These are phyloP conservation scores for Monochamus saltuarius DNA, from an alignment of 1,140 invertebrate species.

Conservation along the genomic window DNA sequence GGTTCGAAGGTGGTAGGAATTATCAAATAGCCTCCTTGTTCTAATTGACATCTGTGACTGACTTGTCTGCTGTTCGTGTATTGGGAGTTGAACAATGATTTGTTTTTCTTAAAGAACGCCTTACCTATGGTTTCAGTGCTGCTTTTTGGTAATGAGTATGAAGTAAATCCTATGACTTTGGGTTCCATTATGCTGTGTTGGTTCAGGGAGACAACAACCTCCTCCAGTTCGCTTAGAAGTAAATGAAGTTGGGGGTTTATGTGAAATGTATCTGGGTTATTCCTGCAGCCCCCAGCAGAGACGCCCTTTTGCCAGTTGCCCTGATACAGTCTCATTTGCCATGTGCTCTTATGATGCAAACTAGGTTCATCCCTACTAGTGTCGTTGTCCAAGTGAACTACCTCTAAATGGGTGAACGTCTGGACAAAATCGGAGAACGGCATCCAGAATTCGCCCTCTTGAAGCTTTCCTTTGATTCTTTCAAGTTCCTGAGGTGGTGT, in stretches of 20 bases:
- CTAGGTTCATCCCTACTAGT: conserved; percentile 82
- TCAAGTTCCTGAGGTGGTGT: conserved; percentile 72
- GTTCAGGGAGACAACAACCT: conserved; percentile 83
- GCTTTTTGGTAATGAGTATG: conserved; percentile 75
- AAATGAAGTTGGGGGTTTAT: conserved; percentile 89
- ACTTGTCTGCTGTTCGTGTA: conserved; percentile 92
- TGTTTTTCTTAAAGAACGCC: conserved; percentile 84
- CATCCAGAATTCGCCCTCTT: conserved; percentile 83
- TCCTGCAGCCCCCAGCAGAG: conserved; percentile 87
- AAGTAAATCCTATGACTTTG: conserved; percentile 91
- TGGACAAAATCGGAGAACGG: conserved; percentile 81
- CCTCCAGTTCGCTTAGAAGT: conserved; percentile 78
- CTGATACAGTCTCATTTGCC: conserved; percentile 84
- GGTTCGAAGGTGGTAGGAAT: conserved; percentile 92
- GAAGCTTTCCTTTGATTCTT: conserved; percentile 63
- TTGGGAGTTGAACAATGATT: conserved; percentile 85
- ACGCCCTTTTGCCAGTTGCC: conserved; percentile 87
- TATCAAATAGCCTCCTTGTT: conserved; percentile 81
- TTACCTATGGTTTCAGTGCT: conserved; percentile 67
- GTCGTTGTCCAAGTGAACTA: conserved; percentile 84
- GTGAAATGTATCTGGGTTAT: conserved; percentile 90
- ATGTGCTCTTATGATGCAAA: conserved; percentile 73
- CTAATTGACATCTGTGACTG: conserved; percentile 69
- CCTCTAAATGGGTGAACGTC: conserved; percentile 81
- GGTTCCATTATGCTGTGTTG: conserved; percentile 91